Evolutionary conservation across 2,797 vertebrate genomes (phyloP), one percentile per base, ranked within the genome.

Genomic region (Sylvilagus floridanus): DNA sequence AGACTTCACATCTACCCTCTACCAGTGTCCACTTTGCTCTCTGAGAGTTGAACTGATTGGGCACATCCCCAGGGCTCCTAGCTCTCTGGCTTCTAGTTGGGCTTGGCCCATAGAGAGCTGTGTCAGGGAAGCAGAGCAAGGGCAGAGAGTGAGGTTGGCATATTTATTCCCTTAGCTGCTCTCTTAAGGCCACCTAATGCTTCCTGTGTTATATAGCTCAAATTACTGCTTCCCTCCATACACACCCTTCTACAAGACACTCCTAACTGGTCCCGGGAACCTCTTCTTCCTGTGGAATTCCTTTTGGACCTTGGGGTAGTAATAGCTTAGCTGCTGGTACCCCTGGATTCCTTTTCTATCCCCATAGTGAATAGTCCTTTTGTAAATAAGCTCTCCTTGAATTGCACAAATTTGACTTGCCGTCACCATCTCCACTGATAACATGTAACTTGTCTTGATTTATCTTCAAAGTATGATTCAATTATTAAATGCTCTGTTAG

Each of bases 401-500:
- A 42, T 54, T 60, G 28, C 9, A 30, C 63, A 54, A 30, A 84
- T 81, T 60, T 85, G 66, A 89, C 17, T 42, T 75, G 21, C 54
- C 4, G 11, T 24, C 88, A n/a, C 1, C 63, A 54, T 24, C 7
- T 50, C 50, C 14, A 86, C 37, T 37, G 47, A 85, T 26, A 4
- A 47, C 6, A 75, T 32, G 1, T 12, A 28, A 88, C 32, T 57
- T 63, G 42, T 19, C 71, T 8, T 47, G 52, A 68, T 87, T 85
- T 19, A n/a, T 28, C 57, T 91, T 81, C 72, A 75, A 92, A 68
- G 60, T 77, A 90, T 60, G 93, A 16, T 54, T 77, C 72, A 93
- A 77, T 62, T 97, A 95, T 96, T 97, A 92, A 94, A 97, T 93
- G 95, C 94, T 94, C 86, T 97, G 71, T 95, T 98, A 94, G 90